Conservation (phyloP, 2,797 vertebrate genomes). For the Loris lydekkerianus region DNA sequence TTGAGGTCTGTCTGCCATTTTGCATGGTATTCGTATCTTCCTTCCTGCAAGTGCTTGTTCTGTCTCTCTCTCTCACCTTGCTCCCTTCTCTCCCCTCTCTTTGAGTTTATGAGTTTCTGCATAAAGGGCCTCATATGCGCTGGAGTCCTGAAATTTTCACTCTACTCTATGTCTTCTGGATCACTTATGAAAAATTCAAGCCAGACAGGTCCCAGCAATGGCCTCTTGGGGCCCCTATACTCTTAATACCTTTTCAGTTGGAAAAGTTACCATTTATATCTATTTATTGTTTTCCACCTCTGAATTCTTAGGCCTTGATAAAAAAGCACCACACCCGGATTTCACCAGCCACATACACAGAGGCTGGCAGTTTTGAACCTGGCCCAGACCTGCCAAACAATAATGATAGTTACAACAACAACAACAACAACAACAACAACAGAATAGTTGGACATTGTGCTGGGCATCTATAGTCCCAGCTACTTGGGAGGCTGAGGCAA, state of each 20-base stretch:
- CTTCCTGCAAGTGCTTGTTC: background rate
- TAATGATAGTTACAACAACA: too few relatives aligned
- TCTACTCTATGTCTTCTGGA: conserved; percentile 74
- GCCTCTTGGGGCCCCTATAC: conserved; percentile 49
- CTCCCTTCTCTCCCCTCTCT: background rate
- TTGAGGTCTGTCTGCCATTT: conserved; percentile 36
- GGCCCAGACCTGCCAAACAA: too few relatives aligned
- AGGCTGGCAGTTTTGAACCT: too few relatives aligned
- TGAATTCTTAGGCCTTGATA: conserved; percentile 30
- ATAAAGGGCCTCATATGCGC: conserved; percentile 24
- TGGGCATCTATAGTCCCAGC: too few relatives aligned
- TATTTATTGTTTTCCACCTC: conserved; percentile 37
- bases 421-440: too few relatives aligned
- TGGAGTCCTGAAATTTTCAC: conserved; percentile 58
- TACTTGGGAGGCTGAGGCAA: too few relatives aligned
- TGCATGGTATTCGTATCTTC: conserved; percentile 25
- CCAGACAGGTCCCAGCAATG: conserved; percentile 40
- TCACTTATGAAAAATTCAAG: conserved; percentile 79
- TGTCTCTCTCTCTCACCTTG: background rate
- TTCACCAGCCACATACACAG: too few relatives aligned
- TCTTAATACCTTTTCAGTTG: conserved; percentile 58
- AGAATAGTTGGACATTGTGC: too few relatives aligned
- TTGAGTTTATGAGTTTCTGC: background rate
- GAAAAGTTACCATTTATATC: conserved; percentile 54
- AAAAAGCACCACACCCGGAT: background rate